Base-by-base conservation (phyloP, 2,888 invertebrate species). In the Drosophila incognita region DNA sequence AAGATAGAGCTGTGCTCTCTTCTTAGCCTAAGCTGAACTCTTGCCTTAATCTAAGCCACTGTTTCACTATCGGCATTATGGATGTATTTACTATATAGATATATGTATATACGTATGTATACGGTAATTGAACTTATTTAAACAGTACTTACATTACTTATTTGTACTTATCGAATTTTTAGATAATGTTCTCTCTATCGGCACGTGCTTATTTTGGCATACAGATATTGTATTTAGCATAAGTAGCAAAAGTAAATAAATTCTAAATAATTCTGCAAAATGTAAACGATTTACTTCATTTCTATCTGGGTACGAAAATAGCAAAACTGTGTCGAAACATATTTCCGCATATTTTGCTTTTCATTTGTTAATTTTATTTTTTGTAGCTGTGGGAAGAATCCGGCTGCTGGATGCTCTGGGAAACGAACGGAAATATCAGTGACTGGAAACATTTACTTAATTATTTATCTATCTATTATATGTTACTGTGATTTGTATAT, bases 181-280 rank as follows among this genome's bases (percentile, higher is more conserved):
- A 57, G 59, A 58, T 54, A 58, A 71, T 29, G 53, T 69, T 70
- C 69, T 77, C 15, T 46, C 15, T 74, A 74, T 40, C 48, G 65
- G n/a, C 53, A 73, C 33, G 42, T 58, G 56, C 64, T 57, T 66
- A 60, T 72, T 35, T 59, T 27, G 15, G 46, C 35, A 48, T 62
- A 54, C 35, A 54, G 35, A 51, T 21, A 58, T 53, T 77, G 62
- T 76, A 64, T 49, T 49, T 56, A 31, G 21, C 31, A 46, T 24
- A 24, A 24, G 36, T 51, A 56, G 51, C 64, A 78, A 74, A 59
- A 71, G 48, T 71, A 51, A 74, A 78, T 77, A 62, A 78, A 68
- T 52, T n/a, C 18, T n/a, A 3, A 46, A 57, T 8, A 57, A 49
- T 7, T 48, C 36, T n/a, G 40, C 4, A 46, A 42, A 21, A 42